Percentiles rank a stretch among this genome's conserved stretches.
phyloP scores from a whole-genome alignment of 2,797 vertebrate species.

The Eulemur mongoz region DNA sequence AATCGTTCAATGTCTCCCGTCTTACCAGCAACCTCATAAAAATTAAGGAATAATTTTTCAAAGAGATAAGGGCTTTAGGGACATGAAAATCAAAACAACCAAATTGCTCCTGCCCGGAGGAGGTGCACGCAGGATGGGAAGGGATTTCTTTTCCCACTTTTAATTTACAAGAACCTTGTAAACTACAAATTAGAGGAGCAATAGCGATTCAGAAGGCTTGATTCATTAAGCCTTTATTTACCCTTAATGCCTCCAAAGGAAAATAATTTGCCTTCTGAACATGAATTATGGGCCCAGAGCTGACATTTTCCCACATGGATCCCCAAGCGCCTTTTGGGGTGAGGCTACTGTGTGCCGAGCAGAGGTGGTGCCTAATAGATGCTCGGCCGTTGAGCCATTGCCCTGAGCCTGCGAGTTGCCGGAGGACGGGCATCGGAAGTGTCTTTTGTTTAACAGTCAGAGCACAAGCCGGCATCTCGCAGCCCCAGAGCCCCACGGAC shows the following conservation, averaged over 20 bases:
- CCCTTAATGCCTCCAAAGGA: slow-evolving; percentile 64
- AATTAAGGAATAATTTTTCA: slow-evolving; percentile 77
- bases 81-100: slow-evolving; percentile 65
- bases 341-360: accelerated
- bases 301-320: accelerated
- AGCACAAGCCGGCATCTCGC: background rate
- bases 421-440: accelerated
- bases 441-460: background rate
- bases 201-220: slow-evolving; percentile 57
- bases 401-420: background rate
- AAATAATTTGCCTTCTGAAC: slow-evolving; percentile 61
- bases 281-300: background rate
- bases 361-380: background rate
- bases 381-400: accelerated
- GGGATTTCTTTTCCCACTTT: slow-evolving; percentile 77
- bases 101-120: slow-evolving; percentile 70
- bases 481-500: background rate
- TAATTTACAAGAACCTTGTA: slow-evolving; percentile 81
- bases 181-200: slow-evolving; percentile 74
- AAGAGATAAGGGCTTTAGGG: slow-evolving; percentile 72
- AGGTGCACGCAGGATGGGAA: slow-evolving; percentile 40
- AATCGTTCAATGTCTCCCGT: slow-evolving; percentile 28
- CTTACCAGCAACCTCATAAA: slow-evolving; percentile 63
- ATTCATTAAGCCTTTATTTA: slow-evolving; percentile 75
- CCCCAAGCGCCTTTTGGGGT: accelerated